Evolutionary conservation across 2,888 invertebrate species (phyloP).

Genomic region (Sycophila texana): DNA sequence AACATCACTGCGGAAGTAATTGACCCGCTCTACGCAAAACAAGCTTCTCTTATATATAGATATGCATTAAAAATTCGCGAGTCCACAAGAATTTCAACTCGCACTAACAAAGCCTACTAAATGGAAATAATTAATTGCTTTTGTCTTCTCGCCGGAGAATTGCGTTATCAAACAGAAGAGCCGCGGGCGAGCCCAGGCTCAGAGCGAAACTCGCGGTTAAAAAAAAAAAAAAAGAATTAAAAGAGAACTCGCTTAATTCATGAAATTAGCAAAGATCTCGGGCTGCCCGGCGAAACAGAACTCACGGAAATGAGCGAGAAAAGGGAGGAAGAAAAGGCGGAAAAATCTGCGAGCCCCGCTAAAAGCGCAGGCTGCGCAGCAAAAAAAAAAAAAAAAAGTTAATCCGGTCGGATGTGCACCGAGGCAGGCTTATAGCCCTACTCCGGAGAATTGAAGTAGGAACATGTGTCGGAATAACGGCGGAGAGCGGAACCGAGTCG

Average conservation of each 20-base stretch:
- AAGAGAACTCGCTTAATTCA: slow-evolving; percentile 30
- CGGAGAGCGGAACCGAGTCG: no score
- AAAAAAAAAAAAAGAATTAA: background rate
- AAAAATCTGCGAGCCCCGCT: background rate
- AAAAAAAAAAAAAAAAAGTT: background rate
- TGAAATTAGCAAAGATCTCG: slow-evolving; percentile 39
- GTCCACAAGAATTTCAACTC: no score
- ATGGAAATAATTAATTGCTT: background rate
- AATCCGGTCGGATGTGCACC: slow-evolving; percentile 3
- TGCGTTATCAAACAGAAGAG: background rate
- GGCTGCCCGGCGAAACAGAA: slow-evolving; percentile 20
- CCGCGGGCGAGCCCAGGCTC: background rate
- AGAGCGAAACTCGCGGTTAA: background rate
- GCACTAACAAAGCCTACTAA: background rate
- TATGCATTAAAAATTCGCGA: no score
- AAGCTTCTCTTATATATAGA: no score
- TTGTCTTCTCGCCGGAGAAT: background rate
- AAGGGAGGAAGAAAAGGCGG: background rate
- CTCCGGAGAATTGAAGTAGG: background rate
- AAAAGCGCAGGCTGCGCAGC: background rate
- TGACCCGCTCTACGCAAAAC: no score
- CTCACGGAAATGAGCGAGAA: background rate
- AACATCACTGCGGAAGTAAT: no score
- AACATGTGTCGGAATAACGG: no score
- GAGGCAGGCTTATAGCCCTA: background rate